phyloP scores from a whole-genome alignment of 2,888 invertebrate species.

The Ischnus inquisitorius region DNA sequence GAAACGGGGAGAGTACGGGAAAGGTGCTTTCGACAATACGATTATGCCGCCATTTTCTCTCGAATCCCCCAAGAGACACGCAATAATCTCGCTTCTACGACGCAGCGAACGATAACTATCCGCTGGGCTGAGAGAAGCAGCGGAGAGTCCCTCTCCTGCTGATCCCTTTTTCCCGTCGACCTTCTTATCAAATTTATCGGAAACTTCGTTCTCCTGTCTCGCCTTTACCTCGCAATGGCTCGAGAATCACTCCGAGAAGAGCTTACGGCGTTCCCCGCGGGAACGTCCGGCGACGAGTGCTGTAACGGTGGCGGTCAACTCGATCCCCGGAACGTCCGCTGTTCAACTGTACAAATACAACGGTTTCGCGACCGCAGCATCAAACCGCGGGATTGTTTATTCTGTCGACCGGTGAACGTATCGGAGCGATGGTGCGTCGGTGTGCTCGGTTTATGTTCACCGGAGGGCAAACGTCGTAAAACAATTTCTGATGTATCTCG shows the following conservation, averaged over 20 bases:
- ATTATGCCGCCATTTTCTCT: slow-evolving; percentile 65
- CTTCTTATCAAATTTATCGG: slow-evolving; percentile 63
- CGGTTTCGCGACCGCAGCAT: background rate
- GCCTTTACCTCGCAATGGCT: slow-evolving; percentile 8
- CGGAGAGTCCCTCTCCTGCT: background rate
- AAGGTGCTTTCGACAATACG: slow-evolving; percentile 66
- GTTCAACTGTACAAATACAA: background rate
- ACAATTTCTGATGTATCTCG: slow-evolving; percentile 47
- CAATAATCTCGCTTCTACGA: slow-evolving; percentile 65
- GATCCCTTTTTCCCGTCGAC: slow-evolving; percentile 57
- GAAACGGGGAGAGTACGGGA: slow-evolving; percentile 48
- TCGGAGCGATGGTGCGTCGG: slow-evolving; percentile 31
- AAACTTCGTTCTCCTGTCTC: slow-evolving; percentile 37
- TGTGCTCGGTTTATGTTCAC: slow-evolving; percentile 42
- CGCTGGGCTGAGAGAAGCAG: slow-evolving; percentile 23
- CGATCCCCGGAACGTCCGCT: slow-evolving; percentile 10
- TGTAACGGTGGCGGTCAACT: slow-evolving; percentile 28
- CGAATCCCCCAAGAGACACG: slow-evolving; percentile 53
- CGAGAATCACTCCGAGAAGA: slow-evolving; percentile 46
- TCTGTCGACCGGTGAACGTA: slow-evolving; percentile 22
- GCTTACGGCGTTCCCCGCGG: slow-evolving; percentile 42
- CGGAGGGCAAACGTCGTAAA: slow-evolving; percentile 14
- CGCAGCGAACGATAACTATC: slow-evolving; percentile 61
- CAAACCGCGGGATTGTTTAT: slow-evolving; percentile 43
- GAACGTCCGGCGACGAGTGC: slow-evolving; percentile 9